Conservation (phyloP, 2,888 invertebrate genomes). For the Piscicola geometra region DNA sequence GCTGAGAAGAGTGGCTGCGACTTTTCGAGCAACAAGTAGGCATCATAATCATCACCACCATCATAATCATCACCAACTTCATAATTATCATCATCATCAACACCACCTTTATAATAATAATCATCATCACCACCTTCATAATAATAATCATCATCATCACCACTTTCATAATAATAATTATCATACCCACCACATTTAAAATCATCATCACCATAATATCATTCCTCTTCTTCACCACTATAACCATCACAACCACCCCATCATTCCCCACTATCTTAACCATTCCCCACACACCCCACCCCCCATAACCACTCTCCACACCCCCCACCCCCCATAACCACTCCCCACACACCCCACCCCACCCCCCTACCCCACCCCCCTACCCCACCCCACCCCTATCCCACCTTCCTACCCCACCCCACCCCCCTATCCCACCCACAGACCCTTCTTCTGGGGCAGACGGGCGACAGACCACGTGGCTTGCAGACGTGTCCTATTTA, state of each 20-base stretch:
- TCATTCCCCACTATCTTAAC: no score
- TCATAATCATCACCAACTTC: neutral
- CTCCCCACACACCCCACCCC: no score
- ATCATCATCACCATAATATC: neutral
- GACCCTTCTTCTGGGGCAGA: conserved; percentile 79
- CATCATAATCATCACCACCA: neutral
- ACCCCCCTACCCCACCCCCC: no score
- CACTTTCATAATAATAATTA: no score
- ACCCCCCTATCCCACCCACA: conserved; percentile 46
- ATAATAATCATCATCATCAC: neutral
- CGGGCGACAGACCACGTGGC: conserved; percentile 71
- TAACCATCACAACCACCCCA: neutral
- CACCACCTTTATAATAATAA: no score
- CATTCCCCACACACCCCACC: no score
- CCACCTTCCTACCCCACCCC: no score
- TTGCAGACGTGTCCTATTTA: conserved; percentile 58
- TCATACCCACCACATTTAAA: no score
- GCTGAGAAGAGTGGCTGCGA: conserved; percentile 65
- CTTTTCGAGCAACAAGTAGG: conserved; percentile 53
- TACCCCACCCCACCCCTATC: no score
- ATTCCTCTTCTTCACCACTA: neutral
- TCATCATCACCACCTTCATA: neutral
- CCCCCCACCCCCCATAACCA: no score
- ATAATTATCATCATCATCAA: no score
- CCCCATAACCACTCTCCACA: no score